Conservation (phyloP, 2,113 vertebrate species). For the Pongo pygmaeus region DNA sequence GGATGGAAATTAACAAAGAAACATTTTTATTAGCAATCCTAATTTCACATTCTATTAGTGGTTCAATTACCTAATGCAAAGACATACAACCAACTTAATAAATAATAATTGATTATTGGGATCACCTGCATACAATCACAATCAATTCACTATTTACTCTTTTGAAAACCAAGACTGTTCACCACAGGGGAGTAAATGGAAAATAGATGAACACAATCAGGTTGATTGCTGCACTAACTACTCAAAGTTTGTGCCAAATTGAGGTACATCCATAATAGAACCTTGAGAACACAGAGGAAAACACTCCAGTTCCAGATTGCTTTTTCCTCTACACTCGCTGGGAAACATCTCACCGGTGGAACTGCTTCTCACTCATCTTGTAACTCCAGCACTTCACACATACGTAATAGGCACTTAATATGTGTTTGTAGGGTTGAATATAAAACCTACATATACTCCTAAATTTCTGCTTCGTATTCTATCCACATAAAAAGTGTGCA, state of each 20-base stretch:
- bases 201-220: background rate
- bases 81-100: background rate
- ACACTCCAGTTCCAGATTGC: background rate
- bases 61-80: background rate
- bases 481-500: background rate
- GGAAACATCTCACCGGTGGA: background rate
- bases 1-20: background rate
- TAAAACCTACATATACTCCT: background rate
- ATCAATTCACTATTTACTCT: background rate
- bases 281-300: background rate
- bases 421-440: background rate
- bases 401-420: fast-evolving
- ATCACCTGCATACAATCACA: background rate
- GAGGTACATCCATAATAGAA: background rate
- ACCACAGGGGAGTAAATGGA: background rate
- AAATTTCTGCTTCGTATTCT: background rate
- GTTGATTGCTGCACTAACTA: background rate
- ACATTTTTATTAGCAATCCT: background rate
- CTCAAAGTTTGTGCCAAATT: background rate
- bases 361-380: background rate
- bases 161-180: background rate
- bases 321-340: background rate
- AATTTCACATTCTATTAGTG: background rate
- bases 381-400: background rate
- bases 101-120: background rate